Conservation (phyloP, 2,888 invertebrate species). For the Chymomyza caudatula region DNA sequence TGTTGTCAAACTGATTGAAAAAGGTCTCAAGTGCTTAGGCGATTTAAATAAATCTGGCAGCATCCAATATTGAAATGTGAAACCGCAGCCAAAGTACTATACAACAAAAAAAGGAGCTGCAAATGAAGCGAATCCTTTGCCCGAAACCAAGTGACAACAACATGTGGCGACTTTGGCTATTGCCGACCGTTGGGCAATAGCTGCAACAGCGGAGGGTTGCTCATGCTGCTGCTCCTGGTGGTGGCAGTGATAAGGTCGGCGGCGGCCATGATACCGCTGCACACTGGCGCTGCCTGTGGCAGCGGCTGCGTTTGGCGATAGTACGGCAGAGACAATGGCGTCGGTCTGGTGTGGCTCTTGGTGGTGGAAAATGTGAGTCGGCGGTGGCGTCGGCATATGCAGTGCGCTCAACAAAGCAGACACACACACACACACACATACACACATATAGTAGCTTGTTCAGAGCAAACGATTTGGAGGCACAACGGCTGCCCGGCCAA, state of each 20-base stretch:
- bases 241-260: conserved; percentile 43
- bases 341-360: conserved; percentile 25
- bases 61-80: conserved; percentile 61
- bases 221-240: conserved; percentile 28
- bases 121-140: conserved; percentile 34
- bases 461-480: conserved; percentile 1
- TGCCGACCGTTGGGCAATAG: conserved; percentile 22
- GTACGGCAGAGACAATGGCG: conserved; percentile 56
- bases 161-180: conserved; percentile 33
- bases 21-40: conserved; percentile 31
- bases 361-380: conserved; percentile 58
- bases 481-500: conserved; percentile 16
- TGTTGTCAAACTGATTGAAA: conserved; percentile 16
- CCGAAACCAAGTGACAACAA: conserved; percentile 24
- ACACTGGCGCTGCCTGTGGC: conserved; percentile 32
- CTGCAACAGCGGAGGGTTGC: conserved; percentile 19
- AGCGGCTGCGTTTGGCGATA: conserved; percentile 37
- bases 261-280: conserved; percentile 60
- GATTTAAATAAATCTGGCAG: conserved; percentile 15
- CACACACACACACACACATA: conserved; percentile 26
- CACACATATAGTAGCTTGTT: conserved; percentile 15
- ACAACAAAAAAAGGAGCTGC: conserved; percentile 8
- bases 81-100: conserved; percentile 36
- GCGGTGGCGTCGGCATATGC: conserved; percentile 29
- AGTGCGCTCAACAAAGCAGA: conserved; percentile 41